Percentiles rank a stretch among this genome's conserved stretches.
Conservation (phyloP, 2,888 invertebrate genomes). For the Plagodis dolabraria region DNA sequence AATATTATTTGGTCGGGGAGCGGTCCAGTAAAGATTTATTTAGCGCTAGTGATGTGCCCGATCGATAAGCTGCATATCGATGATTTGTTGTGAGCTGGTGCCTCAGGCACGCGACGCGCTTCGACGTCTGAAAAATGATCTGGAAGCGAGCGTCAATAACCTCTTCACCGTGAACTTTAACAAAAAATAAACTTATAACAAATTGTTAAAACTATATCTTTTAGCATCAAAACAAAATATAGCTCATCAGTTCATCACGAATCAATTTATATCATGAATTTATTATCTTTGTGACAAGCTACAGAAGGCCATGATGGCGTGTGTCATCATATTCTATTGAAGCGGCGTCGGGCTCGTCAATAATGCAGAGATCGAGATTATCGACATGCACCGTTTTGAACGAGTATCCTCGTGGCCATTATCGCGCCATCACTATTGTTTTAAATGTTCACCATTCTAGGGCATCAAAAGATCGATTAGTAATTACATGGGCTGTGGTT, state of each 20-base stretch:
- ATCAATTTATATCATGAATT: constrained; percentile 66
- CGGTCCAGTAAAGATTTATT: constrained; percentile 69
- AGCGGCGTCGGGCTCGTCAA: constrained; percentile 67
- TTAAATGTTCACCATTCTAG: constrained; percentile 67
- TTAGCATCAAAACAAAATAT: constrained; percentile 61
- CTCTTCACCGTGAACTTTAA: constrained; percentile 35
- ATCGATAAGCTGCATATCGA: constrained; percentile 72
- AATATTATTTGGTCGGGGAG: constrained; percentile 70
- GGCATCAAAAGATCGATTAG: constrained; percentile 66
- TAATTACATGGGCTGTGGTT: constrained; percentile 49
- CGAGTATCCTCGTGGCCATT: constrained; percentile 62
- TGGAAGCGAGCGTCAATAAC: constrained; percentile 36
- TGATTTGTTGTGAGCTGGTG: constrained; percentile 67
- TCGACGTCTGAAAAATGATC: constrained; percentile 47
- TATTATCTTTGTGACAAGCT: constrained; percentile 67
- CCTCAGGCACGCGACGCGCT: constrained; percentile 65
- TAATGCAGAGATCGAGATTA: constrained; percentile 79
- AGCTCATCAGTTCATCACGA: constrained; percentile 67
- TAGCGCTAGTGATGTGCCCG: constrained; percentile 74
- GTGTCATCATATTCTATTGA: constrained; percentile 79
- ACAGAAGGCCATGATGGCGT: constrained; percentile 69
- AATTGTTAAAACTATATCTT: constrained; percentile 40
- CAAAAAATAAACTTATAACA: constrained; percentile 29
- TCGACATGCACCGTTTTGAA: constrained; percentile 76
- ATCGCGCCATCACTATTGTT: constrained; percentile 76